Conservation (phyloP, 2,888 invertebrate species). For the Oligia fasciuncula region DNA sequence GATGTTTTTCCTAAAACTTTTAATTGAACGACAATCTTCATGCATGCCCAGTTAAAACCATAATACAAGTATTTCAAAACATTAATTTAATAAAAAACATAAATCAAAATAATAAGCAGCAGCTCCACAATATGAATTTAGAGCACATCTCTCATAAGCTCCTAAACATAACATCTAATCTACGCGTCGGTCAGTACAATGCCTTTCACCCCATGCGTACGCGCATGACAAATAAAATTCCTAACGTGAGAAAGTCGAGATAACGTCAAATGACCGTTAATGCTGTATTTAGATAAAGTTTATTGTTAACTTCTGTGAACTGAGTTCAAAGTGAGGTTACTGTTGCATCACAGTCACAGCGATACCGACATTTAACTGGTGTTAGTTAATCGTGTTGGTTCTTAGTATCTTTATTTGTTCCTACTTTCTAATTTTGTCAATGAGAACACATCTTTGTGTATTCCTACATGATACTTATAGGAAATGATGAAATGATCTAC, state of each 20-base stretch:
- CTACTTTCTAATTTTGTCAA: constrained; percentile 51
- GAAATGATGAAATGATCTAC: background rate
- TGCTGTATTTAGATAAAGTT: constrained; percentile 74
- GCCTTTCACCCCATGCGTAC: constrained; percentile 75
- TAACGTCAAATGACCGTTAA: constrained; percentile 79
- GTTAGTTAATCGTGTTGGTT: constrained; percentile 51
- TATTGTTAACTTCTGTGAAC: constrained; percentile 76
- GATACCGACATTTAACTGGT: constrained; percentile 44
- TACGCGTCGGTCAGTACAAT: constrained; percentile 72
- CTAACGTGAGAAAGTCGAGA: constrained; percentile 83
- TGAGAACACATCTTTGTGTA: constrained; percentile 7
- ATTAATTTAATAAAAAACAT: background rate
- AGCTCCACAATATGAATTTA: constrained; percentile 25
- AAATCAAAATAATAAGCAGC: constrained; percentile 4
- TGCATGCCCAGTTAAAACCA: background rate
- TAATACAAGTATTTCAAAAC: background rate
- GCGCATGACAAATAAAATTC: constrained; percentile 81
- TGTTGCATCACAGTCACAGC: constrained; percentile 55
- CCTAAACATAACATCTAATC: constrained; percentile 60
- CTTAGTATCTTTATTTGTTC: constrained; percentile 41
- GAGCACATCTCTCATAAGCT: constrained; percentile 58
- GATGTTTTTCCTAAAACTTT: background rate
- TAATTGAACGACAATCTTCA: background rate
- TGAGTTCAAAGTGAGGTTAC: constrained; percentile 56
- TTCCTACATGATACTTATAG: background rate